Conservation (phyloP, 2,113 vertebrate genomes). For the Herpailurus yagouaroundi region DNA sequence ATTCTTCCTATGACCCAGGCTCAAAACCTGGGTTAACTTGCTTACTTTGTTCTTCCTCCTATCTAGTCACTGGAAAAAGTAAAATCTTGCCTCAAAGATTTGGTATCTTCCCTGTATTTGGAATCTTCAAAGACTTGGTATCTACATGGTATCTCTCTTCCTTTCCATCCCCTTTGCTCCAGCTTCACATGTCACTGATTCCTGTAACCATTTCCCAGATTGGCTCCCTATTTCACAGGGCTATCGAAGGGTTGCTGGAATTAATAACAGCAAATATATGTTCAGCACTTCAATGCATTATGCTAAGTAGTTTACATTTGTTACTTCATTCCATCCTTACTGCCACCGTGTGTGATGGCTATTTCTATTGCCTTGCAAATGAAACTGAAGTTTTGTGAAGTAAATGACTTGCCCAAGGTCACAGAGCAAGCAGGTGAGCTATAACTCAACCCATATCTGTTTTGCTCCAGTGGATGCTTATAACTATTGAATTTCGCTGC, state of each 20-base stretch:
- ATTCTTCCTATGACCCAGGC: background rate
- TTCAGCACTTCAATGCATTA: background rate
- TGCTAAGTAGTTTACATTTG: background rate
- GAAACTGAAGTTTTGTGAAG: background rate
- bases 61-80: background rate
- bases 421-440: background rate
- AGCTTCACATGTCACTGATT: background rate
- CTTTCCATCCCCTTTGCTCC: background rate
- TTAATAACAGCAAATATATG: background rate
- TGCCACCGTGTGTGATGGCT: background rate
- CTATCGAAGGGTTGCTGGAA: background rate
- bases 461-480: background rate
- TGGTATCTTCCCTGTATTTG: background rate
- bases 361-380: background rate
- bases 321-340: background rate
- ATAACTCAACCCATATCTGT: background rate
- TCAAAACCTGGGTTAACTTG: background rate
- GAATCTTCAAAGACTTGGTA: background rate
- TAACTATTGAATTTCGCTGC: background rate
- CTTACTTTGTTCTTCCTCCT: background rate
- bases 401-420: background rate
- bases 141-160: background rate
- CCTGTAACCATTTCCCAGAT: background rate
- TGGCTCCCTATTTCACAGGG: background rate
- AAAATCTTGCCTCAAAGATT: background rate